Evolutionary conservation across 2,888 invertebrate species (phyloP).

Genomic region (Panzeria rudis): DNA sequence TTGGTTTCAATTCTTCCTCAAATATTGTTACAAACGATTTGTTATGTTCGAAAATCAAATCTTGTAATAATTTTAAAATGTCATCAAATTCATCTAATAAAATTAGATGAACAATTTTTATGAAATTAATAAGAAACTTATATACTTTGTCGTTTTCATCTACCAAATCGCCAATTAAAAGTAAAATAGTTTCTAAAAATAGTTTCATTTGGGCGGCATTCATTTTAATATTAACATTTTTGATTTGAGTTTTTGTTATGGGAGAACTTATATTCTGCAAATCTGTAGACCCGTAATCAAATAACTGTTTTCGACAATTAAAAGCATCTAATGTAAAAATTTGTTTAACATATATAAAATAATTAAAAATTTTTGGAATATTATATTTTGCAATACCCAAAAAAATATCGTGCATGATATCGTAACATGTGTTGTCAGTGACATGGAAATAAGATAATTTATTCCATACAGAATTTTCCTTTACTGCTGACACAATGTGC

Average conservation of each 20-base stretch:
- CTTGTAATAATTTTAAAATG: conserved; percentile 36
- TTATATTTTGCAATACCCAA: conserved; percentile 69
- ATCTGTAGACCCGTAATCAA: conserved; percentile 46
- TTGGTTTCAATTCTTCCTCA: conserved; percentile 51
- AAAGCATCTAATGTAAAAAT: conserved; percentile 61
- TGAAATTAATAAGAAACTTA: conserved; percentile 57
- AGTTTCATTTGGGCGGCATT: conserved; percentile 57
- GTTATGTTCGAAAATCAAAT: conserved; percentile 48
- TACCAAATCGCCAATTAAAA: conserved; percentile 63
- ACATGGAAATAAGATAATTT: conserved; percentile 64
- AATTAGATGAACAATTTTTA: conserved; percentile 54
- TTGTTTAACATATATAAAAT: conserved; percentile 70
- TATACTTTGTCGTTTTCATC: conserved; percentile 60
- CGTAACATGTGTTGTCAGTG: conserved; percentile 67
- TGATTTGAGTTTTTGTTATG: conserved; percentile 42
- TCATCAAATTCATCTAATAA: conserved; percentile 50
- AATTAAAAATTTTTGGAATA: conserved; percentile 68
- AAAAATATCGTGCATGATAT: conserved; percentile 70
- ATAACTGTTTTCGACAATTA: conserved; percentile 66
- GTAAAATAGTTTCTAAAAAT: conserved; percentile 65
- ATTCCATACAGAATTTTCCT: conserved; percentile 63
- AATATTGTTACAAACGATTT: conserved; percentile 32
- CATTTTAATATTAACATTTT: conserved; percentile 42
- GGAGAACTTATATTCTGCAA: conserved; percentile 63
- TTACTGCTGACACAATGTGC: conserved; percentile 39